Conservation (phyloP, 2,888 invertebrate species). For the Heliconius erato region DNA sequence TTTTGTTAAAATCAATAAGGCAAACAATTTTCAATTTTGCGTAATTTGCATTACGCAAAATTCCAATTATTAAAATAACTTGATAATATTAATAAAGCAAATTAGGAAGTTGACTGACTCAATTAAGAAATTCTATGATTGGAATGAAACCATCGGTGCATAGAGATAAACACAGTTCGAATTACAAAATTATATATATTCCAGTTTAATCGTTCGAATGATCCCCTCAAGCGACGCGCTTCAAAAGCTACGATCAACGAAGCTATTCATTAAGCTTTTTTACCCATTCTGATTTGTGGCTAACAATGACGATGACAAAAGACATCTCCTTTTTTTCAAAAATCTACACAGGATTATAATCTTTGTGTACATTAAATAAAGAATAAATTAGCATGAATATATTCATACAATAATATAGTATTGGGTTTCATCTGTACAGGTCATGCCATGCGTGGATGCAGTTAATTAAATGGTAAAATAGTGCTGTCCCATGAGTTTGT, state of each 20-base stretch:
- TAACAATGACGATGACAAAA: constrained; percentile 32
- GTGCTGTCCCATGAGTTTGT: constrained; percentile 22
- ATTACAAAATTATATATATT: constrained; percentile 56
- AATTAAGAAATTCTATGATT: constrained; percentile 29
- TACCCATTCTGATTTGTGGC: constrained; percentile 58
- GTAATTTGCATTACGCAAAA: background rate
- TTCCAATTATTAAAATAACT: background rate
- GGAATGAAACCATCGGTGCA: constrained; percentile 42
- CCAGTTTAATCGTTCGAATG: constrained; percentile 54
- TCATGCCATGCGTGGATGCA: constrained; percentile 44
- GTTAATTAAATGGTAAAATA: constrained; percentile 48
- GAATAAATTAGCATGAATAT: background rate
- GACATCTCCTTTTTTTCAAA: background rate
- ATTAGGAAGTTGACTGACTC: background rate
- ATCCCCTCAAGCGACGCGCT: constrained; percentile 62
- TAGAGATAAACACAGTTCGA: constrained; percentile 44
- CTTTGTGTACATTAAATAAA: background rate
- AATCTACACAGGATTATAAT: background rate
- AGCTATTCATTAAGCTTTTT: constrained; percentile 69
- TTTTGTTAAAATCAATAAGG: no score
- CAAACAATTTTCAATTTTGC: background rate
- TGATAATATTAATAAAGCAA: background rate
- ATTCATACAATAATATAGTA: background rate
- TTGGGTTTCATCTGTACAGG: constrained; percentile 13
- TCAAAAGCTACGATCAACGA: constrained; percentile 59